Base-by-base conservation (phyloP, 2,888 invertebrate species). In the Cotesia congregata region DNA sequence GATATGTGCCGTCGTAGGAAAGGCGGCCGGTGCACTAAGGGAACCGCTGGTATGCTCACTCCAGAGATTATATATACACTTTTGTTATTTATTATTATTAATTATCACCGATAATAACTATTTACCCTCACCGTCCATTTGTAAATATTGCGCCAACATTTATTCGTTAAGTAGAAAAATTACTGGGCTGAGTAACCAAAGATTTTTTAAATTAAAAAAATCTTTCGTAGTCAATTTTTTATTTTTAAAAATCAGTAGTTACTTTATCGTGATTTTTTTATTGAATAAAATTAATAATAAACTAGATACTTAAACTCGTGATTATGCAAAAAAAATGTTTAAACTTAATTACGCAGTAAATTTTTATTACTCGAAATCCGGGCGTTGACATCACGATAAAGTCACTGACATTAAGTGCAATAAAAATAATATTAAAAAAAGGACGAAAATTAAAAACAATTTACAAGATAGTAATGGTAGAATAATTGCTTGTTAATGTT, bases 1-100 rank as follows among this genome's bases (percentile, higher is more conserved):
- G 97, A 97, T 94, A 97, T 97, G 97, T 97, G 97, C 93, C 95
- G 97, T 89, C 94, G 97, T 90, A 94, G 97, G 92, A 97, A 97
- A 93, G 97, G 97, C 92, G 97, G 97, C 91, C 95, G 97, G 92
- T 97, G 97, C 93, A 97, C 97, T 90, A 96, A 97, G 94, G 97
- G 97, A 94, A 97, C 97, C 91, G 97, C 97, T 92, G 97, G 97
- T 97, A 97, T 95, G 94, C 91, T 88, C 86, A 86, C 86, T 87
- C 86, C 80, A 86, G 86, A 83, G 86, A 86, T 86, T 30, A 30
- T 30, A 30, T 30, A 30, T 30, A 30, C 3, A 30, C 30, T 84
- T 86, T 84, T 67, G 85, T 85, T 86, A 86, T 80, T 78, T 77
- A 80, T 78, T 77, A 72, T 75, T 73, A 50, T 79, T 75, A 72